phyloP scores from a whole-genome alignment of 2,797 vertebrate species.

The Fringilla coelebs region DNA sequence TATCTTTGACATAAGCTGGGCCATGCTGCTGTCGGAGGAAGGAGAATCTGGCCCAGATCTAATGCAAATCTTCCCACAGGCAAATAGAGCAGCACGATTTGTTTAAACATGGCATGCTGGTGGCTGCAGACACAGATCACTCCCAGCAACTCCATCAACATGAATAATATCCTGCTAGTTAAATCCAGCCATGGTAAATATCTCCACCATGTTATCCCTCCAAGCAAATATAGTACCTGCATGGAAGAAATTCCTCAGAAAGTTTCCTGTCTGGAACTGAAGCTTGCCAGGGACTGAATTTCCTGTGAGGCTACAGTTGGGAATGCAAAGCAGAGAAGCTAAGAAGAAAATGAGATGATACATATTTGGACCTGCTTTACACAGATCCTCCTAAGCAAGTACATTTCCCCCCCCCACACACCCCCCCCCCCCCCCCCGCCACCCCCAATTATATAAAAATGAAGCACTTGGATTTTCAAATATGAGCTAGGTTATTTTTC shows the following conservation, averaged over 20 bases:
- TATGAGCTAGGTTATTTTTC: neutral
- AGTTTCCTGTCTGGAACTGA: conserved; percentile 51
- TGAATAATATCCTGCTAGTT: conserved; percentile 43
- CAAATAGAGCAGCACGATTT: neutral
- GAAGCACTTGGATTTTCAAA: neutral
- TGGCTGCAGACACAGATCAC: conserved; percentile 30
- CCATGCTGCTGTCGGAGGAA: neutral
- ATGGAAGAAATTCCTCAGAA: conserved; percentile 56
- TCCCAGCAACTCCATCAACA: conserved; percentile 46
- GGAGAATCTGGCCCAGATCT: conserved; percentile 7
- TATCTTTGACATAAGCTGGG: neutral
- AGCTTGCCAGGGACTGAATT: conserved; percentile 52
- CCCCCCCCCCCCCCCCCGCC: fast-evolving
- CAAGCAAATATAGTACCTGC: conserved; percentile 53
- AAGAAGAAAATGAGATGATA: conserved; percentile 24
- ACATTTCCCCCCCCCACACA: neutral
- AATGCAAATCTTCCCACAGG: conserved; percentile 35
- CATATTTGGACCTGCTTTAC: conserved; percentile 14
- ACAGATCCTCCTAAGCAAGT: neutral
- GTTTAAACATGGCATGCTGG: conserved; percentile 43
- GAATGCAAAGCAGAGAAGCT: conserved; percentile 44
- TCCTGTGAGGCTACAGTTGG: conserved; percentile 48
- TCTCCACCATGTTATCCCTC: conserved; percentile 21
- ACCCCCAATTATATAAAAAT: neutral
- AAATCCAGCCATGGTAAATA: conserved; percentile 28